Evolutionary conservation across 2,113 vertebrate species (phyloP), one percentile per base, ranked within the genome.

Genomic region (Melanostigma gelatinosum): DNA sequence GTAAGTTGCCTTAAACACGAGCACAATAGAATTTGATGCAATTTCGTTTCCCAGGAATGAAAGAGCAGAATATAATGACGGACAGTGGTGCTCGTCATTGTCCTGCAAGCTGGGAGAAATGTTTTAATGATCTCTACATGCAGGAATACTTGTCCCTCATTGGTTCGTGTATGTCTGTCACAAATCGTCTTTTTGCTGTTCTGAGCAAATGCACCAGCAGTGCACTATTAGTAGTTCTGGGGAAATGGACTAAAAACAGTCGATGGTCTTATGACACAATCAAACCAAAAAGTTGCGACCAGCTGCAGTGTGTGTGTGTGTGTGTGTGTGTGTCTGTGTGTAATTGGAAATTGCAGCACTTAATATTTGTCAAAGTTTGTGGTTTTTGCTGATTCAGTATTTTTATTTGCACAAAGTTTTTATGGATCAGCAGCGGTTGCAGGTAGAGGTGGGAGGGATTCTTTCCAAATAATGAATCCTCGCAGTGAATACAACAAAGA

Each of bases 1-100:
- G 97, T 98, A 89, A 97, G 97, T 96, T 71, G 18, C 64, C 52
- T 29, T 40, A 72, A 75, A 77, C 8, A 0, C 5, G 15, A 78
- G 66, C 61, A 57, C 29, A 67, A 50, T 36, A 54, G 40, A 29
- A 69, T 66, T 27, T 65, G 22, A 64, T 68, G 38, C 72, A 84
- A 36, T 91, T 88, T 80, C 63, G 11, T 54, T 72, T 70, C 34
- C 27, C 8, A 6, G n/a, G 46, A 71, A 75, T 46, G 42, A 75
- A 64, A 65, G 8, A 65, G 46, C 38, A 46, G 61, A 76, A 75
- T 70, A 70, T 69, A 84, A 75, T 75, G 54, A 63, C 18, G 27
- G 16, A 69, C 64, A 54, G 44, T 61, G 48, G 70, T 27, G 72
- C 57, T 72, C 65, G 61, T 83, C 44, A 75, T 82, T 87, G 77